Evolutionary conservation across 2,113 vertebrate species (phyloP).

Genomic region (Platycercus adscitus): DNA sequence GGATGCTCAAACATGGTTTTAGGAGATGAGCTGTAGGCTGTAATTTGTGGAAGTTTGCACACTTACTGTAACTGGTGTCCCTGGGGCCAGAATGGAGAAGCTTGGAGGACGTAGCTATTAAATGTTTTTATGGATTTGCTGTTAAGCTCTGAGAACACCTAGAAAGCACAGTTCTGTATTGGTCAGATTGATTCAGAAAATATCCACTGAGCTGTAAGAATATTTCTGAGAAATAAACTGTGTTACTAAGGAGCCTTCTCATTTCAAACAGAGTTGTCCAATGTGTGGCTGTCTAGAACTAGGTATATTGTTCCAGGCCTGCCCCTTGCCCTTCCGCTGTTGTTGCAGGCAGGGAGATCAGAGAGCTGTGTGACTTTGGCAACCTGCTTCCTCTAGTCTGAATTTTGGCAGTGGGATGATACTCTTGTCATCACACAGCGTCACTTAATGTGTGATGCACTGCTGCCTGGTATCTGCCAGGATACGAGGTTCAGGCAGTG

Average conservation of each 20-base stretch:
- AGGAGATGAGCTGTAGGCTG: neutral
- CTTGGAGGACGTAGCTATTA: neutral
- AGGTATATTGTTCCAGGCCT: rapidly evolving
- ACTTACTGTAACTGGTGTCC: neutral
- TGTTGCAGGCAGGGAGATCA: rapidly evolving
- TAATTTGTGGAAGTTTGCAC: neutral
- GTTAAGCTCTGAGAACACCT: neutral
- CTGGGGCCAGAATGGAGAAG: neutral
- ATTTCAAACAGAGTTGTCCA: neutral
- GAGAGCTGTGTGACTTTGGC: neutral
- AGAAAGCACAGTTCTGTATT: neutral
- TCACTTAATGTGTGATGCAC: rapidly evolving
- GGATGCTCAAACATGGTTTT: neutral
- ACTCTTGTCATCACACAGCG: neutral
- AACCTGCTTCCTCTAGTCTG: neutral
- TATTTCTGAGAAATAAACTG: neutral
- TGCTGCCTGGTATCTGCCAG: neutral
- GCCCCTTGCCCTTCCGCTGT: neutral
- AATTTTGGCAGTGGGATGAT: neutral
- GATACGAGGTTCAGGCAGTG: neutral
- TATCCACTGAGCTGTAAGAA: neutral
- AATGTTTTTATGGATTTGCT: neutral
- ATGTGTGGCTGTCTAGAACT: rapidly evolving
- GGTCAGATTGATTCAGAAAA: neutral
- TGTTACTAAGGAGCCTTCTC: neutral